Base-by-base conservation (phyloP, 1,140 invertebrate genomes). In the Globodera ellingtonae region DNA sequence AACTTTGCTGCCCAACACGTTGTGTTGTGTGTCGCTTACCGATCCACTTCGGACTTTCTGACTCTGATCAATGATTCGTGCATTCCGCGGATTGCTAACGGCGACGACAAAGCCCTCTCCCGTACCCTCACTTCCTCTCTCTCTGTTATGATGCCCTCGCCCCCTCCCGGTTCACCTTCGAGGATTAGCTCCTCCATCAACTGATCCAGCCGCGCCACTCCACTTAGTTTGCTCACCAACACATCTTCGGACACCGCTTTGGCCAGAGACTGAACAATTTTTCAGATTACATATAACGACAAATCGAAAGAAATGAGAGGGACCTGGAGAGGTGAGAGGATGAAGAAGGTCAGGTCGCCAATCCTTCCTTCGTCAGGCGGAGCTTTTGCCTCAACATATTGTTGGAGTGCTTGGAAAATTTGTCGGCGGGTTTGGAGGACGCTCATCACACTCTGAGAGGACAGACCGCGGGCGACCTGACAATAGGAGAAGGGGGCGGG, bases 141-240 rank as follows among this genome's bases (percentile, higher is more conserved):
- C 50, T 52, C 35, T 35, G 35, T 35, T 35, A 35, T 35, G 1
- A 52, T 9, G 7, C 50, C 50, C 50, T 52, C 50, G 0, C 50
- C 50, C 10, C 50, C 10, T 13, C 50, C 50, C 50, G 50, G 7
- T 15, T 18, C 18, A 82, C 86, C 86, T 77, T 84, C 88, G 44
- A 89, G 80, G 46, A 89, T 89, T 59, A 89, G 70, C 69, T 89
- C 87, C 48, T 88, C 87, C 88, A 89, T 89, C 56, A 89, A 70
- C 24, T 81, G 75, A 75, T 89, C 87, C 10, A 89, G 81, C 66
- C 84, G 67, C 6, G 87, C 87, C 15, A 88, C 84, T 65, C 87
- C 87, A 35, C 82, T 89, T 66, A 89, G 62, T 79, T 89, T 89
- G 1, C 87, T 80, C 75, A 89, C 81, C 72, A 89, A 74, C 9